Evolutionary conservation across 2,797 vertebrate genomes (phyloP).

Genomic region (Girardinus metallicus): DNA sequence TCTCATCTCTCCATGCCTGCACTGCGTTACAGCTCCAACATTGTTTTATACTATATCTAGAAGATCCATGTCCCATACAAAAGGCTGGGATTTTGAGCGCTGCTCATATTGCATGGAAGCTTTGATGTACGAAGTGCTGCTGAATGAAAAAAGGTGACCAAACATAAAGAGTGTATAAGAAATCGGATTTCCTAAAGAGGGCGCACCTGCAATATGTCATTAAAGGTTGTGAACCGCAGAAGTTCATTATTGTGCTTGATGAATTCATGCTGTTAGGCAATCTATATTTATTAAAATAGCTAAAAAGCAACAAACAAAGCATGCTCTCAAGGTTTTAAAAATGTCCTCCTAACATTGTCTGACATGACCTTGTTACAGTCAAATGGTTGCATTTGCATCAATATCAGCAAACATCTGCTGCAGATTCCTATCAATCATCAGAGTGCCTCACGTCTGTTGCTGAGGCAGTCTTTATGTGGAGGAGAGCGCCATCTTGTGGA

Average conservation of each 20-base stretch:
- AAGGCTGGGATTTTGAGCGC: background rate
- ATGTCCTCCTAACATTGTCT: background rate
- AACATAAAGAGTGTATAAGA: background rate
- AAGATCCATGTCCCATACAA: conserved; percentile 34
- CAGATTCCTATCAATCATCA: background rate
- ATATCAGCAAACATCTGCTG: background rate
- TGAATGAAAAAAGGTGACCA: background rate
- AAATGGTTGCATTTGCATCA: background rate
- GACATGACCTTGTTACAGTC: background rate
- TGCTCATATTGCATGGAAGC: background rate
- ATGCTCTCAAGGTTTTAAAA: background rate
- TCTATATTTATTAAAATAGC: background rate
- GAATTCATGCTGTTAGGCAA: background rate
- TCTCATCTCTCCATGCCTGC: conserved; percentile 9
- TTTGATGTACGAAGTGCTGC: conserved; percentile 5
- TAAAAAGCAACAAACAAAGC: background rate
- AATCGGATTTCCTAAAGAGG: background rate
- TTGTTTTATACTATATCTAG: conserved; percentile 30
- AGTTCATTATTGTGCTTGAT: background rate
- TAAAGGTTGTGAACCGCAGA: background rate
- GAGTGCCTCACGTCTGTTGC: background rate
- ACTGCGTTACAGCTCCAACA: conserved; percentile 5
- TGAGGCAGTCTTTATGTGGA: conserved; percentile 29
- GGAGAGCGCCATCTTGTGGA: conserved; percentile 71
- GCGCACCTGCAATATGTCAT: background rate